These are phyloP conservation scores for Malacoraja senta DNA, from an alignment of 2,797 vertebrate species.

Conservation along the genomic window DNA sequence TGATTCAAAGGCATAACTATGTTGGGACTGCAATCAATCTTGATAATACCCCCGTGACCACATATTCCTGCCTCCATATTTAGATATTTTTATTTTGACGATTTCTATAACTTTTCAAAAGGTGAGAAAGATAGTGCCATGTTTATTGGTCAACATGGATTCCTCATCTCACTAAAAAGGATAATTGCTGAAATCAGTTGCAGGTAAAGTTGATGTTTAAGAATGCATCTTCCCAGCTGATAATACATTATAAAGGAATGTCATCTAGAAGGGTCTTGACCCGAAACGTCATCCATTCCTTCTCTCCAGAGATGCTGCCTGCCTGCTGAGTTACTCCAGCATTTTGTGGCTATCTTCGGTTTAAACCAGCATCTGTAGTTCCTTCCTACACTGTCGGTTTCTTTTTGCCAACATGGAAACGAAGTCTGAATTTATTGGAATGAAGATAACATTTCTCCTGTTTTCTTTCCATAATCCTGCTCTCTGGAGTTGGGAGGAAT, in stretches of 20 bases:
- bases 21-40: not conserved
- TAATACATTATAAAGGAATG: not conserved
- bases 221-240: not conserved
- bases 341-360: too few relatives aligned
- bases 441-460: not conserved
- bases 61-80: not conserved
- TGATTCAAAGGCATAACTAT: not conserved
- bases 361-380: too few relatives aligned
- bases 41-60: not conserved
- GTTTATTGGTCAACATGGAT: not conserved
- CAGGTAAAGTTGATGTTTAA: not conserved
- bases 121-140: not conserved
- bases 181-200: not conserved
- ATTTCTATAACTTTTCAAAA: not conserved
- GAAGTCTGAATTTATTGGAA: not conserved
- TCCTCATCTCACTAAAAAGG: not conserved
- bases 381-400: not conserved
- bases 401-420: not conserved
- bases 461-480: not conserved
- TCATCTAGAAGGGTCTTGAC: too few relatives aligned
- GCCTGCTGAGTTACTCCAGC: too few relatives aligned
- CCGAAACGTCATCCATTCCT: too few relatives aligned
- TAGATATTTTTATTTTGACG: not conserved
- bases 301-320: too few relatives aligned
- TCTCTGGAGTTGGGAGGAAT: not conserved